Conservation (phyloP, 2,113 vertebrate species). For the Lates calcarifer region DNA sequence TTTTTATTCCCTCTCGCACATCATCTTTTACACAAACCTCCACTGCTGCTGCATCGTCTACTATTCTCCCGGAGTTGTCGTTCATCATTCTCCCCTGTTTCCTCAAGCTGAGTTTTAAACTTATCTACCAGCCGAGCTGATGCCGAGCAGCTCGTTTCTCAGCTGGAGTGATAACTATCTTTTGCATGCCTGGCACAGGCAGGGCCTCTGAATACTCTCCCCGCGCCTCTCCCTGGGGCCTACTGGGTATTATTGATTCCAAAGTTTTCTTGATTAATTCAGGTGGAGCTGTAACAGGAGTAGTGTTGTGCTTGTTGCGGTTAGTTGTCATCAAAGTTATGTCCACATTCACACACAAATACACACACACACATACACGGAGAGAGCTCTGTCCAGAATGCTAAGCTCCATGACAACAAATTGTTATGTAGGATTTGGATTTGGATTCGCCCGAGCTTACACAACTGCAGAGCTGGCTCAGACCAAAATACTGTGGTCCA, state of each 20-base stretch:
- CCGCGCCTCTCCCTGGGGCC: constrained; percentile 9
- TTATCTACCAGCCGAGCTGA: constrained; percentile 23
- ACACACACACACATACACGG: background rate
- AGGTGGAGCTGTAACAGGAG: constrained; percentile 24
- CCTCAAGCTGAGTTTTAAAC: constrained; percentile 72
- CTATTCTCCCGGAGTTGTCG: constrained; percentile 43
- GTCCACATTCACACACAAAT: background rate
- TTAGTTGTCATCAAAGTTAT: constrained; percentile 30
- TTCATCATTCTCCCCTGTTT: constrained; percentile 66
- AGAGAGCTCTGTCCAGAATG: constrained; percentile 27
- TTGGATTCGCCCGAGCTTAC: constrained; percentile 54
- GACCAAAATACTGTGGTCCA: constrained; percentile 27
- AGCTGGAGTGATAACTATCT: constrained; percentile 73
- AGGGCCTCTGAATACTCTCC: constrained; percentile 30
- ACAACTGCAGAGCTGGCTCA: constrained; percentile 46
- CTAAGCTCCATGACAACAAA: constrained; percentile 67
- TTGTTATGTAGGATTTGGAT: constrained; percentile 64
- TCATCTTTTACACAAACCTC: constrained; percentile 58
- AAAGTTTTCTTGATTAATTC: constrained; percentile 63
- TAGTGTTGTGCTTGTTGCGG: background rate
- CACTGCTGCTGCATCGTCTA: constrained; percentile 15
- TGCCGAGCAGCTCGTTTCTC: constrained; percentile 66
- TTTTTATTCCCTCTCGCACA: constrained; percentile 40
- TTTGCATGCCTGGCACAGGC: constrained; percentile 35
- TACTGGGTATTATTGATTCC: constrained; percentile 42